Evolutionary conservation across 35 echinoderm and acorn worm species (phyloP), one percentile per base, ranked within the genome.

Genomic region (Anneissia japonica): DNA sequence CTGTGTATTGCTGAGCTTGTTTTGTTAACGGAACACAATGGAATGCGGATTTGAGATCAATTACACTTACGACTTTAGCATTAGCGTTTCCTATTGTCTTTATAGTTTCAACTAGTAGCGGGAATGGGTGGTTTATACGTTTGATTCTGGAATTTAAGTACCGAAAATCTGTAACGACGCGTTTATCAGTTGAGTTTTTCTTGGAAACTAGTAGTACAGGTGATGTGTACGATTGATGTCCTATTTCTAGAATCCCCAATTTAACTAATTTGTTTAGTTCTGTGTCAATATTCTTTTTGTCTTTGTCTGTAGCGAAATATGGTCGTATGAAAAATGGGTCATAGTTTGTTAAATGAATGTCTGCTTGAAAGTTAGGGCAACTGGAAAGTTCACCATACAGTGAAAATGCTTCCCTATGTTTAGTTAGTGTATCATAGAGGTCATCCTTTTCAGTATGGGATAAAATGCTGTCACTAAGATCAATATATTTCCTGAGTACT

Each of bases 11-110:
- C 35, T 90, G 37, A 19, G 88, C 88, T 30, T 84, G 36, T 34
- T 38, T 34, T 72, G 82, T 85, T 35, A 90, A 51, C 26, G 88
- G 88, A 19, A 90, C 19, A 56, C 81, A 90, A 31, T 51, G 78
- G 23, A 90, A 84, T n/a, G 88, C 88, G 13, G 82, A 90, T 90
- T 90, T 90, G 9, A 90, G 46, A 36, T 90, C 88, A 37, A 90
- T 26, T 6, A 90, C 81, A 43, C 88, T 90, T 14, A 84, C 31
- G 6, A 90, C 73, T 32, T 83, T 90, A 35, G 88, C 74, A 10
- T 90, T 23, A 30, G 80, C 76, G 23, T 89, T 0, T n/a, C 81
- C 81, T 33, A 90, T 84, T 38, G 40, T 14, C n/a, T 77, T 73
- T 46, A 90, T 32, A 26, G 88, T 90, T n/a, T 64, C 51, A 28